Base-by-base conservation (phyloP, 2,113 vertebrate species). In the Poeciliopsis retropinna region DNA sequence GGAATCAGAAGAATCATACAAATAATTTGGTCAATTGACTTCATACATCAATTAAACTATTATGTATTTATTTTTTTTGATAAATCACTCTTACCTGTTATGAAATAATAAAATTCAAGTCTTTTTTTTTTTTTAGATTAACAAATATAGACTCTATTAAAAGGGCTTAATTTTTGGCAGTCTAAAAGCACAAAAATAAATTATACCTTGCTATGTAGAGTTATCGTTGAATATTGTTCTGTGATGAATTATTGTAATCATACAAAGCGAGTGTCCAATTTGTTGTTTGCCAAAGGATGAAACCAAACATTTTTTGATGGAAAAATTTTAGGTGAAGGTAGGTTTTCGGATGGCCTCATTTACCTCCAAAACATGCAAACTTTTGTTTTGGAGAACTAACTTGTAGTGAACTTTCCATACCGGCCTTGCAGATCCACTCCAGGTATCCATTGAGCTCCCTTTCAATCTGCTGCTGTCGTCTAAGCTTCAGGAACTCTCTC, bases 381-480 rank as follows among this genome's bases (percentile, higher is more conserved):
- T 31, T 31, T 31, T 31, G 30, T 31, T 31, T 31, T 31, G 30
- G 30, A 31, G 30, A 31, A 31, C 30, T 31, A 31, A 14, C 11
- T 25, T 34, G 25, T 17, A 70, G 3, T n/a, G 19, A 63, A 64
- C 1, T 32, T 8, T 22, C 65, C 93, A 54, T 84, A 96, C 97
- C 97, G 85, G 97, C 97, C 95, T 98, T 98, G 68, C 97, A 98
- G 91, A 98, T 98, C 97, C 97, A 98, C 76, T 98, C 97, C 91
- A 98, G 93, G 88, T 97, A 98, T 66, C 97, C 97, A 3, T 97
- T 98, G 63, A 97, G 96, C 71, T 98, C 97, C 64, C 97, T 92
- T 80, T 98, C 97, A 9, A 98, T 98, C 94, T 98, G 97, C 66
- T 98, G 97, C 84, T 98, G 97, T 72, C 97, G 86, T 71, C 96